A percentile compares a stretch with the other conserved stretches of the same genome.
phyloP scores from a whole-genome alignment of 2,888 invertebrate genomes.

The Campoplex capitator region DNA sequence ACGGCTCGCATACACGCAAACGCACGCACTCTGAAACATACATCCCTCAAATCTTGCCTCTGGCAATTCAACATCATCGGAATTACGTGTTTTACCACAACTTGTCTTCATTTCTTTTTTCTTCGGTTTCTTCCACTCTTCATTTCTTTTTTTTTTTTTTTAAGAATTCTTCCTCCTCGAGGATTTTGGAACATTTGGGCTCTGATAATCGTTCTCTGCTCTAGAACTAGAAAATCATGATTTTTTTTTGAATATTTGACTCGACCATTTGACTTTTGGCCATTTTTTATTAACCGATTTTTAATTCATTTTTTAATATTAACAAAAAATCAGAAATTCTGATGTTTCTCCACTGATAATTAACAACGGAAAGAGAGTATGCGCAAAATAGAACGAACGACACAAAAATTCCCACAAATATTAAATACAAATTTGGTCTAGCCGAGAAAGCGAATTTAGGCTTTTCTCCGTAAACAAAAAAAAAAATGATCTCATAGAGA shows the following conservation, averaged over 20 bases:
- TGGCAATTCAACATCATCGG: conserved; percentile 43
- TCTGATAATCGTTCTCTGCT: conserved; percentile 10
- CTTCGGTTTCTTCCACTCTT: conserved; percentile 16
- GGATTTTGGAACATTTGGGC: conserved; percentile 30
- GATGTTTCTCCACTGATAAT: neutral
- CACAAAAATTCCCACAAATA: neutral
- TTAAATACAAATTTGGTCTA: neutral
- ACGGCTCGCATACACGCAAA: conserved; percentile 65
- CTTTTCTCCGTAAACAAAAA: neutral
- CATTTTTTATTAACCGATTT: no score
- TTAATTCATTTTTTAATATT: no score
- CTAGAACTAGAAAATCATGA: no score
- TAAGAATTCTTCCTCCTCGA: neutral
- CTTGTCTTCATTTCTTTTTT: conserved; percentile 29
- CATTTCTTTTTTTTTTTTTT: neutral
- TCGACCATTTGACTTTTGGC: no score
- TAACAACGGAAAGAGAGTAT: neutral
- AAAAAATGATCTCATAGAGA: conserved; percentile 12
- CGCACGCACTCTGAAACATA: conserved; percentile 1
- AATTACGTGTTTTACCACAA: conserved; percentile 58
- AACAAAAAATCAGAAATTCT: no score
- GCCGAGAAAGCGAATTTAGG: neutral
- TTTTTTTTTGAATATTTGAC: no score
- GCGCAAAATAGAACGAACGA: neutral
- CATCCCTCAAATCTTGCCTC: conserved; percentile 46